Evolutionary conservation across 2,797 vertebrate genomes (phyloP).

Genomic region (Ataeniobius toweri): DNA sequence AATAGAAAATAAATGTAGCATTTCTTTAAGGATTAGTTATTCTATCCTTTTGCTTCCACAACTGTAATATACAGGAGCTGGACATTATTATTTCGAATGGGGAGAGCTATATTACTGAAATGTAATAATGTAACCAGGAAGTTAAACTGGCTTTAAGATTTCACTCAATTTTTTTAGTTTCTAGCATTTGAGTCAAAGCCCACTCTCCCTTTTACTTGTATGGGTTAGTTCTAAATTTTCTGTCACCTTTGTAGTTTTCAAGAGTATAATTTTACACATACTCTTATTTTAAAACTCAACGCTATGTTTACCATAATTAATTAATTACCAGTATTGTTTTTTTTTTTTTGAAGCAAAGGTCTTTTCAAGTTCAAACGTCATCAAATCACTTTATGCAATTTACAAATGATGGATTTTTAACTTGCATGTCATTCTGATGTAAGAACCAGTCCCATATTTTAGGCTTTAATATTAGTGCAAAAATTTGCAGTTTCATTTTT

Average conservation of each 20-base stretch:
- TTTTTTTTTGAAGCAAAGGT: not conserved
- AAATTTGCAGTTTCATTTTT: not conserved
- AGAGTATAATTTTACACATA: not conserved
- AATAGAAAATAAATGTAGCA: not conserved
- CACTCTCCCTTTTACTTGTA: not conserved
- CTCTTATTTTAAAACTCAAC: not conserved
- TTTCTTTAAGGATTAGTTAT: not conserved
- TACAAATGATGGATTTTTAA: not conserved
- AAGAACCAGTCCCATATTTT: not conserved
- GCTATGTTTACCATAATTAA: not conserved
- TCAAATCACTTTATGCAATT: not conserved
- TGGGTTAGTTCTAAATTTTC: not conserved
- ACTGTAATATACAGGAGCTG: not conserved
- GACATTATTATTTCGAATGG: not conserved
- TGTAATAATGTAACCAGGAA: conserved; percentile 2
- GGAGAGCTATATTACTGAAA: not conserved
- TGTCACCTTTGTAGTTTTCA: no score
- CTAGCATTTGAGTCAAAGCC: not conserved
- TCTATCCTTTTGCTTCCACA: not conserved
- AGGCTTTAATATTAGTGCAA: not conserved
- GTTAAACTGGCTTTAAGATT: not conserved
- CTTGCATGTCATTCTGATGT: not conserved
- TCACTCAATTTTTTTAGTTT: not conserved
- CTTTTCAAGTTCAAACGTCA: no score
- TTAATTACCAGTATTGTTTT: not conserved